Evolutionary conservation across 92 coral and sea anemone genomes (phyloP), one percentile per base, ranked within the genome.

Genomic region (Porites evermanni): DNA sequence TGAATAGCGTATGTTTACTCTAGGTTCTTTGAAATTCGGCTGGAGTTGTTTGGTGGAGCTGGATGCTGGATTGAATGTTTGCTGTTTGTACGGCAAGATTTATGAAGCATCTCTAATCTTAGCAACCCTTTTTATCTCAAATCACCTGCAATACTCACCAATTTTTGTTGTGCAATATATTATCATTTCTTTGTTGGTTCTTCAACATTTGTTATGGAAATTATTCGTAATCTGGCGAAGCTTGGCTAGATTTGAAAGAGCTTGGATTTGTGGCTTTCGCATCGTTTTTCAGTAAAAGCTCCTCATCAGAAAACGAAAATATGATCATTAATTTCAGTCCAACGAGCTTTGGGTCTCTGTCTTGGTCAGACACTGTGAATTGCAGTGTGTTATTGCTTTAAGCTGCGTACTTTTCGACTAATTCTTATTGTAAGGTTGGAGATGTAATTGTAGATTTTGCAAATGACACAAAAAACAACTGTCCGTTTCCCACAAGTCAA

Each of bases 191-290:
- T 87, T 90, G 93, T 91, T 87, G 73, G 88, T 91, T 78, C 91
- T 87, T 91, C 91, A 81, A 70, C 93, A 77, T 86, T 91, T 91
- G 93, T 91, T 91, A 91, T 91, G 93, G 93, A 91, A 91, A 91
- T 91, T 82, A 77, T 85, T 81, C 81, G 72, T 74, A 83, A 83
- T 83, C 87, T 83, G 64, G 80, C 80, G 21, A 63, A 64, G 87
- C 79, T 74, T 60, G 73, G 64, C 65, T 24, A 23, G 51, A 83
- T 47, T 56, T 66, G 70, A 74, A 74, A 73, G 44, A 53, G 63
- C 63, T 6, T 47, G 47, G 72, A 60, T 61, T 73, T 73, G 72
- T 63, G 67, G 56, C 58, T 11, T 60, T 23, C 51, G 74, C 63
- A 75, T 72, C 53, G 61, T 50, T 38, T 74, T 64, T 73, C 70